Conservation (phyloP, 2,797 vertebrate genomes). For the Coilia nasus region DNA sequence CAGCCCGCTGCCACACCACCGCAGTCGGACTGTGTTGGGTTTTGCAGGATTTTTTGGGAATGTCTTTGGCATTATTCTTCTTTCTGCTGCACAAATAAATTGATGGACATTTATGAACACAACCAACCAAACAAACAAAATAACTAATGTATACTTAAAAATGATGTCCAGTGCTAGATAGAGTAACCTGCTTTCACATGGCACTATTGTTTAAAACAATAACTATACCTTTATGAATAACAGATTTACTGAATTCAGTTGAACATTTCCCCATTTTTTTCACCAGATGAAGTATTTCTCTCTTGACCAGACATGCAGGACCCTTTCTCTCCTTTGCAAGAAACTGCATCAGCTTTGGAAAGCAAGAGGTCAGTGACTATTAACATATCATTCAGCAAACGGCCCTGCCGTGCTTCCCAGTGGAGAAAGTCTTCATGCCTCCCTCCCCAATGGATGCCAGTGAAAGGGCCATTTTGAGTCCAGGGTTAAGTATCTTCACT, state of each 20-base stretch:
- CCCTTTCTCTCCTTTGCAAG: slow-evolving; percentile 47
- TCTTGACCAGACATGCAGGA: not conserved
- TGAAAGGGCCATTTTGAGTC: slow-evolving; percentile 61
- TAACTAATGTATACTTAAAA: not conserved
- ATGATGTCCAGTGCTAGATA: not conserved
- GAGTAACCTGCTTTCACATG: not conserved
- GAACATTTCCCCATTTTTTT: not conserved
- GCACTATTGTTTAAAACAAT: not conserved
- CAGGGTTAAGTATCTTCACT: slow-evolving; percentile 80
- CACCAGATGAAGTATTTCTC: not conserved
- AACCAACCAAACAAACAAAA: slow-evolving; percentile 29
- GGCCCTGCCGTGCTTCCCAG: slow-evolving; percentile 60
- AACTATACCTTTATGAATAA: not conserved
- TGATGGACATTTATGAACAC: slow-evolving; percentile 48
- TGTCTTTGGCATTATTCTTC: slow-evolving; percentile 43
- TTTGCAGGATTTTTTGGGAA: not conserved
- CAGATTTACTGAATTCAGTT: not conserved
- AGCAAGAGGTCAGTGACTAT: slow-evolving; percentile 75
- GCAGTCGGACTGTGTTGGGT: slow-evolving; percentile 54
- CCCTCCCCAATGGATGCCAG: slow-evolving; percentile 68
- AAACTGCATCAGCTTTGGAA: slow-evolving; percentile 66
- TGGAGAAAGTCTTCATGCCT: slow-evolving; percentile 73
- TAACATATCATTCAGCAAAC: slow-evolving; percentile 79
- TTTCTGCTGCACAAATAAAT: slow-evolving; percentile 48
- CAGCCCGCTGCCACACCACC: not conserved